These are phyloP conservation scores for Opisthograptis luteolata DNA, from an alignment of 2,888 invertebrate species.

Conservation along the genomic window DNA sequence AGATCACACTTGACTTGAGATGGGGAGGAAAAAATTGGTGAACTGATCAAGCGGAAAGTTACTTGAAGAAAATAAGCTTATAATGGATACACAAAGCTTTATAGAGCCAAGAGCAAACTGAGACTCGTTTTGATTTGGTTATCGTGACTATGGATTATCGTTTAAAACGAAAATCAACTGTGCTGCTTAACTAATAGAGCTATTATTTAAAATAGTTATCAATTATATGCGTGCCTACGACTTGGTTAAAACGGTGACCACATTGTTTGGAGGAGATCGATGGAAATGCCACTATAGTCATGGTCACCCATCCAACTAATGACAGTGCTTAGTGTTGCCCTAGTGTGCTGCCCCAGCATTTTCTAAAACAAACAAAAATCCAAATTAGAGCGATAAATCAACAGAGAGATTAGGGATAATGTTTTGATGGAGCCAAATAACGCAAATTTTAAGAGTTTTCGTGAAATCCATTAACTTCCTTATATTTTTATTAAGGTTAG, in stretches of 20 bases:
- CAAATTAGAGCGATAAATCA: background rate
- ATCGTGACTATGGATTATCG: background rate
- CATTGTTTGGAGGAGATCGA: too few species aligned
- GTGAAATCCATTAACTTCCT: constrained; percentile 13
- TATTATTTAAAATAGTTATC: too few species aligned
- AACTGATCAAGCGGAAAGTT: constrained; percentile 76
- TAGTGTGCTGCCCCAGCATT: too few species aligned
- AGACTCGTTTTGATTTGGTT: background rate
- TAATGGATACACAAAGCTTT: constrained; percentile 43
- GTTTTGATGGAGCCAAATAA: constrained; percentile 17
- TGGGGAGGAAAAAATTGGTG: constrained; percentile 55
- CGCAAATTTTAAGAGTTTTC: constrained; percentile 10
- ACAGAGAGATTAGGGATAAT: constrained; percentile 3
- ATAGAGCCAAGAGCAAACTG: constrained; percentile 1
- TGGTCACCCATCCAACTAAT: too few species aligned
- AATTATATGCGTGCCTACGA: too few species aligned
- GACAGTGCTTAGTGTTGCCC: too few species aligned
- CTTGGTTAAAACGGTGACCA: too few species aligned
- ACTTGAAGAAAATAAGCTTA: constrained; percentile 60
- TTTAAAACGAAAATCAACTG: background rate
- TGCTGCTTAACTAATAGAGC: too few species aligned
- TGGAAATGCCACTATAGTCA: too few species aligned
- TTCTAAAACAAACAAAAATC: too few species aligned
- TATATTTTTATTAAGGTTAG: constrained; percentile 20
- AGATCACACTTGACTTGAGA: constrained; percentile 67